Evolutionary conservation across 1,140 invertebrate genomes (phyloP).

Genomic region (Pinna nobilis): DNA sequence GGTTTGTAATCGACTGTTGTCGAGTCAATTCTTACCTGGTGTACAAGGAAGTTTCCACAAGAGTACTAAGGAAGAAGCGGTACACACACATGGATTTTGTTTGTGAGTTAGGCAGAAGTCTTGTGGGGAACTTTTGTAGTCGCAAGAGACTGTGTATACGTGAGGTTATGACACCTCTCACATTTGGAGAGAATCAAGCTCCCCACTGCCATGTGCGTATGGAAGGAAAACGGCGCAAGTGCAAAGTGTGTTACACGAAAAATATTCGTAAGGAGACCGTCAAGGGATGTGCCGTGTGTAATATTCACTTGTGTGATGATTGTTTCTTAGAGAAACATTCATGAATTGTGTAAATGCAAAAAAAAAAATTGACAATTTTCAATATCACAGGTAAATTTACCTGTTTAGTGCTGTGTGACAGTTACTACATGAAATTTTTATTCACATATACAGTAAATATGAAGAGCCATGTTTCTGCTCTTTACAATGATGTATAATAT

Average conservation of each 20-base stretch:
- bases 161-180: not conserved
- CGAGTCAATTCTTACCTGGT: not conserved
- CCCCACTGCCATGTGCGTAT: not conserved
- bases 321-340: no score
- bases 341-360: no score
- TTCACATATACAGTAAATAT: no score
- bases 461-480: no score
- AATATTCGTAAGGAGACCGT: not conserved
- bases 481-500: no score
- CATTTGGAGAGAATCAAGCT: not conserved
- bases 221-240: not conserved
- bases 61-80: not conserved
- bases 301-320: not conserved
- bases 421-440: no score
- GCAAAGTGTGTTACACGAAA: not conserved
- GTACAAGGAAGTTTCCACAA: not conserved
- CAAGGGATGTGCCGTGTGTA: not conserved
- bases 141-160: not conserved
- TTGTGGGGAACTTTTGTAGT: not conserved
- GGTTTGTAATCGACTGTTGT: slow-evolving; percentile 29
- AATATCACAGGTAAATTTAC: no score
- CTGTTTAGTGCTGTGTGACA: no score
- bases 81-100: not conserved
- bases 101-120: not conserved
- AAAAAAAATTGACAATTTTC: no score